Evolutionary conservation across 2,113 vertebrate genomes (phyloP).

Genomic region (Suncus etruscus): DNA sequence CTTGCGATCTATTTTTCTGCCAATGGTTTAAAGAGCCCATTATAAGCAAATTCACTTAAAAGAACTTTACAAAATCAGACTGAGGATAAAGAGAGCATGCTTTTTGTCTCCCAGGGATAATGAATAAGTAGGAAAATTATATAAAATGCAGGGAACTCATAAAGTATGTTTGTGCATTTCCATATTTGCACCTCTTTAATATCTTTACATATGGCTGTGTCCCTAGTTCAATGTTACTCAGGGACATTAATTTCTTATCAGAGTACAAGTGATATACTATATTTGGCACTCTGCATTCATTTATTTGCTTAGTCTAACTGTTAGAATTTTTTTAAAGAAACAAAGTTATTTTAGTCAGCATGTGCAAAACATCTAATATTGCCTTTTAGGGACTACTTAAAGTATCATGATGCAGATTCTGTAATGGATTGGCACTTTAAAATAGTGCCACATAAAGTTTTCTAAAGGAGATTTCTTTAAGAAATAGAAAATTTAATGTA

Average conservation of each 20-base stretch:
- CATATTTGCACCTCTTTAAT: not conserved
- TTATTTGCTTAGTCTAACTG: constrained; percentile 28
- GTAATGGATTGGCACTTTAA: not conserved
- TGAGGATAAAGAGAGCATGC: not conserved
- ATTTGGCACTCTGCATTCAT: constrained; percentile 37
- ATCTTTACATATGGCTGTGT: not conserved
- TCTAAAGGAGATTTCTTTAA: not conserved
- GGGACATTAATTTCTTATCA: constrained; percentile 33
- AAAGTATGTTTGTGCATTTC: not conserved
- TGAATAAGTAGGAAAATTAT: constrained; percentile 34
- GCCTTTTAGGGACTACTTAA: not conserved
- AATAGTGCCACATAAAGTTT: not conserved
- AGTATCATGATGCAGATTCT: not conserved
- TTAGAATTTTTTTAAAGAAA: not conserved
- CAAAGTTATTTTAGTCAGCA: not conserved
- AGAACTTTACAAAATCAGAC: not conserved
- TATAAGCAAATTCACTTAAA: constrained; percentile 8
- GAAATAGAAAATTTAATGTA: too few species aligned
- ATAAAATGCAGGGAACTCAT: not conserved
- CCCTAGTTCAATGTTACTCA: not conserved
- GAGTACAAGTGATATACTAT: not conserved
- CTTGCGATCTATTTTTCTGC: not conserved
- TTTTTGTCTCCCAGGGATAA: not conserved
- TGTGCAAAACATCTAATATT: not conserved
- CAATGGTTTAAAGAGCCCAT: not conserved